Conservation (phyloP, 2,888 invertebrate species). For the Agonopterix subpropinquella region DNA sequence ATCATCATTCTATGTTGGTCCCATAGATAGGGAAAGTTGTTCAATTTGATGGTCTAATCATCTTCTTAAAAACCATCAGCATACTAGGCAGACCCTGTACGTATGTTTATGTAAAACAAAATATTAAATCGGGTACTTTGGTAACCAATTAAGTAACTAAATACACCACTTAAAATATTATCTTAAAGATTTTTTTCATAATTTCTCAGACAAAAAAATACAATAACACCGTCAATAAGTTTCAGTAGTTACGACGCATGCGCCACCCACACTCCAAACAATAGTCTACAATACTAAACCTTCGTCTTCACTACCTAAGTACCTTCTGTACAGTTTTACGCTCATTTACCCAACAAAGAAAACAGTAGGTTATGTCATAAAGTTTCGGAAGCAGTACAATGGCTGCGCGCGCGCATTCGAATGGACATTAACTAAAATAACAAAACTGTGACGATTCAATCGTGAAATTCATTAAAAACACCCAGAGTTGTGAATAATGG, state of each 20-base stretch:
- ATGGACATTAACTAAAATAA: conserved; percentile 29
- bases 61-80: too few relatives aligned
- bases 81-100: too few relatives aligned
- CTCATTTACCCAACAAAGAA: conserved; percentile 24
- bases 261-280: conserved; percentile 13
- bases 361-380: conserved; percentile 29
- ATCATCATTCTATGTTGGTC: too few relatives aligned
- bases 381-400: conserved; percentile 33
- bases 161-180: too few relatives aligned
- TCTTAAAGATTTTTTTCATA: too few relatives aligned
- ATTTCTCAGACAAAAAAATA: too few relatives aligned
- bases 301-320: conserved; percentile 4
- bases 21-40: too few relatives aligned
- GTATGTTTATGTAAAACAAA: too few relatives aligned
- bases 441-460: conserved; percentile 35
- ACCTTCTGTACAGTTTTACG: conserved; percentile 19
- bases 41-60: too few relatives aligned
- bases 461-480: conserved; percentile 57
- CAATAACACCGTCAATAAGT: too few relatives aligned
- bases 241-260: neutral
- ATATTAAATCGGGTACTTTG: too few relatives aligned
- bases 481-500: conserved; percentile 37
- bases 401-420: conserved; percentile 16
- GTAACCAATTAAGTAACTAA: too few relatives aligned
- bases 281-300: conserved; percentile 11